A percentile compares a stretch with the other conserved stretches of the same genome.
These are phyloP conservation scores for Octodon degus DNA, from an alignment of 2,113 vertebrate species.

Conservation along the genomic window DNA sequence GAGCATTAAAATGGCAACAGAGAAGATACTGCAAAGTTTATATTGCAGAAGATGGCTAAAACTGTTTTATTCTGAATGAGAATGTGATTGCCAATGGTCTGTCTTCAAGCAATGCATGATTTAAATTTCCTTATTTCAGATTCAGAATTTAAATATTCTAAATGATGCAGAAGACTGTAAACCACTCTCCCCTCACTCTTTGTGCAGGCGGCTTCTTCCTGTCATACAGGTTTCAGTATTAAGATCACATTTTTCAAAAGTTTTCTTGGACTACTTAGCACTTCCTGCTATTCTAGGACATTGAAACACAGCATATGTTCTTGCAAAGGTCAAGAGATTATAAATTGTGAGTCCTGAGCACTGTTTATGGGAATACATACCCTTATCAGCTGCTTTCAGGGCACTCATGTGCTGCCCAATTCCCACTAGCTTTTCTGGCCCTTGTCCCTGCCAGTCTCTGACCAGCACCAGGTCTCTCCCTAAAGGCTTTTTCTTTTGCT, in stretches of 20 bases:
- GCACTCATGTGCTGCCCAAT: neutral
- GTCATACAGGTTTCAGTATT: neutral
- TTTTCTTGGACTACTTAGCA: neutral
- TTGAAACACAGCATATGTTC: neutral
- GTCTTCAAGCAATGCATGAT: slow-evolving; percentile 31
- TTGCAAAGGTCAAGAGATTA: slow-evolving; percentile 23
- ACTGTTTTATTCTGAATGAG: slow-evolving; percentile 55
- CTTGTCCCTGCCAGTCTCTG: neutral
- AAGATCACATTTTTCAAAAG: neutral
- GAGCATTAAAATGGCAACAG: neutral
- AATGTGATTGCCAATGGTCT: slow-evolving; percentile 59
- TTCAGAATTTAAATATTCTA: slow-evolving; percentile 56
- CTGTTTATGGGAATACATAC: neutral
- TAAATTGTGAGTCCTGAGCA: neutral
- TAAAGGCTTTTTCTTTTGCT: neutral
- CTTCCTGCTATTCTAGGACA: neutral
- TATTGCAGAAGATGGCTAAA: neutral
- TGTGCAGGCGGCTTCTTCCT: neutral
- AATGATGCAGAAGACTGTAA: neutral
- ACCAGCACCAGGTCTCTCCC: neutral
- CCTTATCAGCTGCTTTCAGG: neutral
- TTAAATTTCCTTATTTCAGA: slow-evolving; percentile 44
- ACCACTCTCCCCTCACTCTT: neutral
- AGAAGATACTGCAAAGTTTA: slow-evolving; percentile 31
- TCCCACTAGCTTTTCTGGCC: neutral